Evolutionary conservation across 2,888 invertebrate species (phyloP).

Genomic region (Drosophila lutescens): DNA sequence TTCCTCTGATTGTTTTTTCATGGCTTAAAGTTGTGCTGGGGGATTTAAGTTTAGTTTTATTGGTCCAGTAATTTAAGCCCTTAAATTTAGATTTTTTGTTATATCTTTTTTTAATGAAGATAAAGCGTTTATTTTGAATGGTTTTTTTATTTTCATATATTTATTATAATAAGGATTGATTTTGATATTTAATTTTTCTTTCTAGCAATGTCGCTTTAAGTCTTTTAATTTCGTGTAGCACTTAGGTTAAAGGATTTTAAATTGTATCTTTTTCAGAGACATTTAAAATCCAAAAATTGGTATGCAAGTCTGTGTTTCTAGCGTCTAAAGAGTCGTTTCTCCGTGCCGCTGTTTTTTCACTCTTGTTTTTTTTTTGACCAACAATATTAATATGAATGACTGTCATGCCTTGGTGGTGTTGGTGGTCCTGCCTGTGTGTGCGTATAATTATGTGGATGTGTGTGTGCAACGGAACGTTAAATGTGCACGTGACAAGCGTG

Average conservation of each 20-base stretch:
- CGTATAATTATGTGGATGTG: constrained; percentile 38
- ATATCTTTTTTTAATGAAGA: too few relatives aligned
- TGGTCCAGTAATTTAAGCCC: neutral
- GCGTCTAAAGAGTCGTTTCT: constrained; percentile 26
- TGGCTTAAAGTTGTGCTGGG: constrained; percentile 18
- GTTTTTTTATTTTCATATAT: too few relatives aligned
- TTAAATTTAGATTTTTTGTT: too few relatives aligned
- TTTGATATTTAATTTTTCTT: neutral
- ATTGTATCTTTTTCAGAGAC: neutral
- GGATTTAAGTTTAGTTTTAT: neutral
- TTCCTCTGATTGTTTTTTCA: constrained; percentile 4
- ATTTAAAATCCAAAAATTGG: constrained; percentile 29
- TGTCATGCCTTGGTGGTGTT: constrained; percentile 56
- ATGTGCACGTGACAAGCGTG: constrained; percentile 80
- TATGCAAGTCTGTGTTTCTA: constrained; percentile 36
- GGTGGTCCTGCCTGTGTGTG: constrained; percentile 39
- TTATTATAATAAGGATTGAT: too few relatives aligned
- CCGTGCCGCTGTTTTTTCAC: constrained; percentile 19
- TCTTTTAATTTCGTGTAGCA: neutral
- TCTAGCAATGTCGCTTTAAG: too few relatives aligned
- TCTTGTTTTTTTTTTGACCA: constrained; percentile 51
- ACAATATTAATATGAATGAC: constrained; percentile 77
- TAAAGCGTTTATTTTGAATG: too few relatives aligned
- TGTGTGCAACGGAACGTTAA: constrained; percentile 73
- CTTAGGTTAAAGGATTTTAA: constrained; percentile 6